These are phyloP conservation scores for Chrosomus eos DNA, from an alignment of 2,797 vertebrate species.

Conservation along the genomic window DNA sequence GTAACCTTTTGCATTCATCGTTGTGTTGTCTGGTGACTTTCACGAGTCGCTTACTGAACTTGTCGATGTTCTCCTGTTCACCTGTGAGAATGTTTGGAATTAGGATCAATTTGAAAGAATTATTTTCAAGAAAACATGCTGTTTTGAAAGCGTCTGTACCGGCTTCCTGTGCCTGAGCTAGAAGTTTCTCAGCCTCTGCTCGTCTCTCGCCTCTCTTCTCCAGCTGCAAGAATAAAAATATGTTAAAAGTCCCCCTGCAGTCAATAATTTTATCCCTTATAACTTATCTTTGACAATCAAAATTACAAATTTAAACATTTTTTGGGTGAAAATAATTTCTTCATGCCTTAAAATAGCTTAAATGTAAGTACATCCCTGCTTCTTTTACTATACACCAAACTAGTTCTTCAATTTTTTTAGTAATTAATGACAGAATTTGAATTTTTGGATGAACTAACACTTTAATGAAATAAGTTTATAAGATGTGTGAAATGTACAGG, in stretches of 20 bases:
- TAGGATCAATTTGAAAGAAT: background rate
- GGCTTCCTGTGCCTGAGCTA: conserved; percentile 89
- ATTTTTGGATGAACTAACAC: no score
- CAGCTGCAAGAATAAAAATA: conserved; percentile 65
- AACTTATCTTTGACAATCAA: background rate
- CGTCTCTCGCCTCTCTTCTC: conserved; percentile 90
- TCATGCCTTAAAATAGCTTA: background rate
- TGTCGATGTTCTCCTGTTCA: conserved; percentile 89
- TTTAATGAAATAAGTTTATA: background rate
- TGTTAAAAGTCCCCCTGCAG: background rate
- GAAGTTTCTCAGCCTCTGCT: conserved; percentile 90
- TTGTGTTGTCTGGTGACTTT: conserved; percentile 96
- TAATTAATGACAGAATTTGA: no score
- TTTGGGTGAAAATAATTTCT: background rate
- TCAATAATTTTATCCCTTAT: background rate
- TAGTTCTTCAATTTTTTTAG: no score
- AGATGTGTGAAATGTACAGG: background rate
- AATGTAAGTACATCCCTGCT: background rate
- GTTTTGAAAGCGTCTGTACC: conserved; percentile 69
- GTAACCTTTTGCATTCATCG: conserved; percentile 91
- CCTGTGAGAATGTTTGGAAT: conserved; percentile 61
- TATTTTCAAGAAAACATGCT: background rate
- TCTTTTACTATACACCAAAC: background rate
- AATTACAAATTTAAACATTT: background rate
- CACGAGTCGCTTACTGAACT: conserved; percentile 92